Evolutionary conservation across 2,113 vertebrate species (phyloP), one percentile per base, ranked within the genome.

Genomic region (Varanus salvator): DNA sequence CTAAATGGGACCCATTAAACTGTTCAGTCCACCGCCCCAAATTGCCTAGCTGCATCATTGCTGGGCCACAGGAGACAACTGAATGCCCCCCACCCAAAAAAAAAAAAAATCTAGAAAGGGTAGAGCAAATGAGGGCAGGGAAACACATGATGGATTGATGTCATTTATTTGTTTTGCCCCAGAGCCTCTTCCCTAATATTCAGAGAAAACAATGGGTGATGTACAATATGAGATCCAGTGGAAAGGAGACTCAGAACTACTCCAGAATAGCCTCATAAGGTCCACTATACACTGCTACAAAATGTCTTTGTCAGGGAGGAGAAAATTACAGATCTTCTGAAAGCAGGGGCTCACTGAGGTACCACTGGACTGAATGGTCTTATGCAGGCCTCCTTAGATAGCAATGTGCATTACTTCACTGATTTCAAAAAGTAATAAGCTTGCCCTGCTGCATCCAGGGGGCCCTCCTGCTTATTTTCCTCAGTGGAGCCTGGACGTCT

Each of bases 191-290:
- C 76, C 86, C 57, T 83, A 19, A 0, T 82, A 84, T 25, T 89
- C 57, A 89, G 66, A 86, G 74, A 0, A 90, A 69, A 85, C 75
- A 21, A 78, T 29, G 71, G 60, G 91, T 8, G 85, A 14, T 94
- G 92, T 95, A 95, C 94, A 93, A 94, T 3, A 93, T 85, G 48
- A 0, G 86, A 23, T 23, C 71, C 74, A 52, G 80, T 17, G 87
- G 88, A 81, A 91, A 85, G 57, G 50, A 44, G 34, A 52, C 31
- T 38, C 48, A 9, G 15, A 86, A 90, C 9, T 12, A 85, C 68
- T 72, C 29, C 74, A 29, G 81, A 64, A 66, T 38, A 57, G 15
- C 64, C 84, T 34, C n/a, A 57, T 25, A n/a, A n/a, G n/a, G n/a
- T n/a, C n/a, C n/a, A n/a, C n/a, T n/a, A 14, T 17, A 17, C 6